Percentiles rank a stretch among this genome's conserved stretches.
Evolutionary conservation across 2,888 invertebrate genomes (phyloP).

Genomic region (Agonopterix alstromeriana): DNA sequence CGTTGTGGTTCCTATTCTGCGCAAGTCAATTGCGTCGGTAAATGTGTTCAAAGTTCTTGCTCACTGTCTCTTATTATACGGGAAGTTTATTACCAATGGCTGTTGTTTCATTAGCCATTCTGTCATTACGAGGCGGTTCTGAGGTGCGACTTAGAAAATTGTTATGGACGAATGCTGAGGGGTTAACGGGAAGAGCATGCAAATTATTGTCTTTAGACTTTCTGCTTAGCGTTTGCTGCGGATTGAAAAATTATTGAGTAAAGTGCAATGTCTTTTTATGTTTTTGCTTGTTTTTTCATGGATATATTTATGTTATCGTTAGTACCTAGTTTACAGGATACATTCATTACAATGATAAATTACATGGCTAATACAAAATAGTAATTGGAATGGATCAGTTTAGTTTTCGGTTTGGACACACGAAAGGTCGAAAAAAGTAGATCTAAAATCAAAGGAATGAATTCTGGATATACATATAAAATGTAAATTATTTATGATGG

Average conservation of each 20-base stretch:
- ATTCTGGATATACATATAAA: too few relatives aligned
- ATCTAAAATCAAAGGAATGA: too few relatives aligned
- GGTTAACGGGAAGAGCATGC: neutral
- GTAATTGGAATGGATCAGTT: too few relatives aligned
- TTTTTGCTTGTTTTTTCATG: too few relatives aligned
- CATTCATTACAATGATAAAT: too few relatives aligned
- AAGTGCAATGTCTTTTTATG: too few relatives aligned
- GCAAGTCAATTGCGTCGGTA: slow-evolving; percentile 13
- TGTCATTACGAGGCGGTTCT: slow-evolving; percentile 47
- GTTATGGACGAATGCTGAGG: neutral
- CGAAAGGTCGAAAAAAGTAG: too few relatives aligned
- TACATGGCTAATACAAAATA: too few relatives aligned
- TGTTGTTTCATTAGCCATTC: slow-evolving; percentile 57
- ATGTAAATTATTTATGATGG: too few relatives aligned
- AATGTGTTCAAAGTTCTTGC: slow-evolving; percentile 34
- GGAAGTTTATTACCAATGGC: slow-evolving; percentile 32
- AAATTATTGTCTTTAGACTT: neutral
- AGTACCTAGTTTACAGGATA: too few relatives aligned
- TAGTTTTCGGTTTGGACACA: too few relatives aligned
- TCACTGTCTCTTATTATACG: slow-evolving; percentile 44
- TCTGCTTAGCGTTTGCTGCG: neutral
- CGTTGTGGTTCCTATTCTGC: slow-evolving; percentile 6
- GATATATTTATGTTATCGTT: too few relatives aligned
- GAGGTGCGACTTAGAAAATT: slow-evolving; percentile 23
- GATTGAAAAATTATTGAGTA: neutral